Evolutionary conservation across 1,140 invertebrate genomes (phyloP), one percentile per base, ranked within the genome.

Genomic region (Anadara kagoshimensis): DNA sequence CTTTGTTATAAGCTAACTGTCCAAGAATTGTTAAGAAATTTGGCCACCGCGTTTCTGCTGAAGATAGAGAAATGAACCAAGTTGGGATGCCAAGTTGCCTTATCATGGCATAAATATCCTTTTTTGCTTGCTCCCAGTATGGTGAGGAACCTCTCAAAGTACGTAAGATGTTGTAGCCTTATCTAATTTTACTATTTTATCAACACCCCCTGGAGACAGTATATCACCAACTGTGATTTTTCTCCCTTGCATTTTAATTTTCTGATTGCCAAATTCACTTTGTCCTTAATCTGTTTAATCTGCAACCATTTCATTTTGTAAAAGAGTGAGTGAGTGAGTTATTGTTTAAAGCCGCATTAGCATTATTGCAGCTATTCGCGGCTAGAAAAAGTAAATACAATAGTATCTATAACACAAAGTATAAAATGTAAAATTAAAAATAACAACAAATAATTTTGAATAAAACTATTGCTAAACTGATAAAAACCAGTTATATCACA

Each of bases 31-130:
- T 45, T 18, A 79, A 53, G 36, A 79, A 56, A 59, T 61, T 41
- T 1, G 22, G n/a, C 76, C 76, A 78, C 12, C 26, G 29, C 18
- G 73, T 78, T 56, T 72, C 76, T 18, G 73, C 76, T 14, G 76
- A 63, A 29, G 73, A 78, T 24, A 75, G 65, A 3, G 59, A 75
- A 22, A n/a, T 62, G 51, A 78, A 68, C 69, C 72, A 76, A 16
- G 75, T 78, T 63, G 75, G 69, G 41, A 66, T 57, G 7, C 78
- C 78, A n/a, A 80, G 29, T 58, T 78, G 75, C 36, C 72, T 26
- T n/a, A 80, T 78, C 69, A 80, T 71, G 24, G 78, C 75, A 72
- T 73, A 78, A 1, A 80, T 41, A 68, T 78, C 76, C 43, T 78
- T 78, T 49, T 76, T 71, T 12, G 64, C 56, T 64, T 69, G 36